Evolutionary conservation across 2,888 invertebrate genomes (phyloP).

Genomic region (Melanostoma mellinum): DNA sequence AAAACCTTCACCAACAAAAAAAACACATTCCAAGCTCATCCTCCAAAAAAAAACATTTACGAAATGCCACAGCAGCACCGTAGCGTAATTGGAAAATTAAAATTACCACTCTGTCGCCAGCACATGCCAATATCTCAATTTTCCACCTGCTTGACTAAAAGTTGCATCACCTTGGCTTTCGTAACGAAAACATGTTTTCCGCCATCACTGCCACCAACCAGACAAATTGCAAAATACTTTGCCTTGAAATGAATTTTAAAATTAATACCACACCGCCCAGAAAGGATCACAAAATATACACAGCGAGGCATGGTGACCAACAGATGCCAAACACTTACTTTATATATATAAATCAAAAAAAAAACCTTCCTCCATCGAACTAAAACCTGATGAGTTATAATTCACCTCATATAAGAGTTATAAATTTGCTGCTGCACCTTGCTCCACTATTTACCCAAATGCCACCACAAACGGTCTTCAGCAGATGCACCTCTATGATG

Average conservation of each 20-base stretch:
- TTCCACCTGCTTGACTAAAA: constrained; percentile 59
- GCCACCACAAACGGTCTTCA: constrained; percentile 29
- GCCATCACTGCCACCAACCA: constrained; percentile 1
- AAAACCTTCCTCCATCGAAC: constrained; percentile 2
- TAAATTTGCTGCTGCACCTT: constrained; percentile 53
- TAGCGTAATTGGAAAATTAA: constrained; percentile 21
- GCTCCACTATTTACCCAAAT: constrained; percentile 45
- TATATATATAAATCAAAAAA: constrained; percentile 21
- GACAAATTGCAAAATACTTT: constrained; percentile 55
- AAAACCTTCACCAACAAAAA: not conserved
- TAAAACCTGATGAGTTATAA: constrained; percentile 62
- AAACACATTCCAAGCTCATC: not conserved
- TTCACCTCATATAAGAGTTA: constrained; percentile 39
- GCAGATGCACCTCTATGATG: constrained; percentile 8
- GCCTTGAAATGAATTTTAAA: constrained; percentile 61
- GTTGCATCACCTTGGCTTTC: constrained; percentile 50
- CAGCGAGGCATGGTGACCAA: not conserved
- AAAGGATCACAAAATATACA: constrained; percentile 40
- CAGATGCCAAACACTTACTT: constrained; percentile 26
- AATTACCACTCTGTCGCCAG: constrained; percentile 42
- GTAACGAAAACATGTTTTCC: constrained; percentile 20
- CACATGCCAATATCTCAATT: constrained; percentile 45
- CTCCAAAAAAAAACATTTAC: not conserved
- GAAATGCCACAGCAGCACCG: not conserved
- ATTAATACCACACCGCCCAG: constrained; percentile 46